Percentiles rank a stretch among this genome's conserved stretches.
phyloP scores from a whole-genome alignment of 2,797 vertebrate genomes.

The Bradypus variegatus region DNA sequence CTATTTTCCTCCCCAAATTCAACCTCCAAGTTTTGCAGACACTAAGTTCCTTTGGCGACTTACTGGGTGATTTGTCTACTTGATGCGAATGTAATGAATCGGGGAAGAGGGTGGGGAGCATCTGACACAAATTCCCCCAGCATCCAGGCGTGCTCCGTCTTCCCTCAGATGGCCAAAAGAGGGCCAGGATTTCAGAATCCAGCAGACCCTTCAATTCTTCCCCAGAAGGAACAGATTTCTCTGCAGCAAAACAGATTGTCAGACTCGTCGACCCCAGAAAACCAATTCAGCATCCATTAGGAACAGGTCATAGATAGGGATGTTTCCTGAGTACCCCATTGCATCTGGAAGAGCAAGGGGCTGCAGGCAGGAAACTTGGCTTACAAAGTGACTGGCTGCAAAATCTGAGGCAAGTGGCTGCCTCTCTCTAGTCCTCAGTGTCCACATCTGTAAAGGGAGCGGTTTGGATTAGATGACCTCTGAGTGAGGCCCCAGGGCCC shows the following conservation, averaged over 20 bases:
- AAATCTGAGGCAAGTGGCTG: background rate
- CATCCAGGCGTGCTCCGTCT: background rate
- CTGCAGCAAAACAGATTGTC: background rate
- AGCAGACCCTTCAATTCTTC: background rate
- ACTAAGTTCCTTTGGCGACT: background rate
- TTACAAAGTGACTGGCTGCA: background rate
- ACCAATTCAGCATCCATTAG: background rate
- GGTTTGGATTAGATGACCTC: background rate
- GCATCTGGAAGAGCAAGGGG: background rate
- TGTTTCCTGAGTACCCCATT: background rate
- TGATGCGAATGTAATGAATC: background rate
- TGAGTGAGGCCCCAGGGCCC: background rate
- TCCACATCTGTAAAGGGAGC: background rate
- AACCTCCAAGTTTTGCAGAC: background rate
- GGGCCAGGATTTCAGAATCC: background rate
- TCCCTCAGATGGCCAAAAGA: background rate
- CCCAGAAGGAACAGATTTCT: background rate
- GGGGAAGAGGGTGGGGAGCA: background rate
- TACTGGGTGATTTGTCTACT: background rate
- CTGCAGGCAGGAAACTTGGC: background rate
- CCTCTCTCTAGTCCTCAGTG: background rate
- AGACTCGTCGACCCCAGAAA: background rate
- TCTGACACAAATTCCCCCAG: background rate
- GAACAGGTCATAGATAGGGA: background rate
- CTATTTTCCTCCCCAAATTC: slow-evolving; percentile 1